Evolutionary conservation across 2,113 vertebrate species (phyloP), one percentile per base, ranked within the genome.

Genomic region (Notarius quadriscutis): DNA sequence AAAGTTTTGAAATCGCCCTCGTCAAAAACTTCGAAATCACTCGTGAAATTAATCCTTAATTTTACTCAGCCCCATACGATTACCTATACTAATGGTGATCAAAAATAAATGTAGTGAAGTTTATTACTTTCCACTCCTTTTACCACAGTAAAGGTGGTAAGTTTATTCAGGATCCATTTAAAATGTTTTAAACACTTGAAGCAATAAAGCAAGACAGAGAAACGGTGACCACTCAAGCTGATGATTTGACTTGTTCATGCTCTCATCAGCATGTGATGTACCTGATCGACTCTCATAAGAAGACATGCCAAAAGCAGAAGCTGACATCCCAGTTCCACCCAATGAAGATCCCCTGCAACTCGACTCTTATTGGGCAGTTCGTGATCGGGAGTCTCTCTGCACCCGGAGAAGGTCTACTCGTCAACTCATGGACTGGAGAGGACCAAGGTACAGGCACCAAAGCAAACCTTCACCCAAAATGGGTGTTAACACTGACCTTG

Each of bases 351-450:
- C 95, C 95, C 0, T 67, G 65, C 7, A 79, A 91, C 3, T 91
- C 95, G 0, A 9, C 84, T 15, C 86, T 95, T 18, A 0, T 93
- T 53, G 34, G 84, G 1, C 94, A 95, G 88, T 48, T 3, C 0
- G 0, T 95, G 14, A 0, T 95, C 25, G 95, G 95, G 22, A 94
- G 92, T 83, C 94, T 94, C 0, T 95, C 94, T 0, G 89, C 9
- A 18, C 93, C 92, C 0, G 93, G 93, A 0, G 10, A 95, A 75
- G 95, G 95, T 53, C 92, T 96, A 15, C 92, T 95, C 80, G 93
- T 95, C 81, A 94, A 96, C 92, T 90, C 78, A 30, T 96, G 95
- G 95, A 5, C 0, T 0, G 95, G 95, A 88, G 78, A 92, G 87
- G 1, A 5, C 20, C 1, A 88, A 86, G 25, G 75, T 86, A 83